These are phyloP conservation scores for Sialis fuliginosa DNA, from an alignment of 2,888 invertebrate species.

Conservation along the genomic window DNA sequence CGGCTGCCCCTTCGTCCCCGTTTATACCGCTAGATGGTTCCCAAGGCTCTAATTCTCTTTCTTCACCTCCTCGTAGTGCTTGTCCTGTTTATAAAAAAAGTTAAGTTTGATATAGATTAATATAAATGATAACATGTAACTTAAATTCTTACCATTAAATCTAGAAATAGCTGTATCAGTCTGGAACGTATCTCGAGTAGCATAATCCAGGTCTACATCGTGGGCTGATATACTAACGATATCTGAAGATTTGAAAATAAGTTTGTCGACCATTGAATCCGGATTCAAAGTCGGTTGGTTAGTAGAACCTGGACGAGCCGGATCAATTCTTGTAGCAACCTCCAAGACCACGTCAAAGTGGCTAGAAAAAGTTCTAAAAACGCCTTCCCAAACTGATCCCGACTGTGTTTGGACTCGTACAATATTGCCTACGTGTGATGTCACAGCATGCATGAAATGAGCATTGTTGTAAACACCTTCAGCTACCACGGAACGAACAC, in stretches of 20 bases:
- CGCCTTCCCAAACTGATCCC: conserved; percentile 73
- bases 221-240: conserved; percentile 66
- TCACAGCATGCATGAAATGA: conserved; percentile 77
- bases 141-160: conserved; percentile 47
- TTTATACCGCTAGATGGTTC: conserved; percentile 41
- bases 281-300: conserved; percentile 32
- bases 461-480: conserved; percentile 84
- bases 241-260: conserved; percentile 71
- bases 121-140: neutral
- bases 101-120: neutral
- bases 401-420: conserved; percentile 70
- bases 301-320: conserved; percentile 20
- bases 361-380: conserved; percentile 77
- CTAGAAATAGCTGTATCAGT: conserved; percentile 81
- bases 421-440: conserved; percentile 66
- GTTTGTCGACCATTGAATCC: conserved; percentile 55
- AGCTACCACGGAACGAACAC: conserved; percentile 47
- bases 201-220: conserved; percentile 79
- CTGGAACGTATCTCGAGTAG: conserved; percentile 72
- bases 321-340: conserved; percentile 57
- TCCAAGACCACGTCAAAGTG: conserved; percentile 77
- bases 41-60: conserved; percentile 84
- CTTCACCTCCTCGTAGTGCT: conserved; percentile 28
- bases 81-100: neutral
- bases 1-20: conserved; percentile 35